Percentiles rank a stretch among this genome's conserved stretches.
Evolutionary conservation across 2,888 invertebrate genomes (phyloP).

Genomic region (Anodontia alba): DNA sequence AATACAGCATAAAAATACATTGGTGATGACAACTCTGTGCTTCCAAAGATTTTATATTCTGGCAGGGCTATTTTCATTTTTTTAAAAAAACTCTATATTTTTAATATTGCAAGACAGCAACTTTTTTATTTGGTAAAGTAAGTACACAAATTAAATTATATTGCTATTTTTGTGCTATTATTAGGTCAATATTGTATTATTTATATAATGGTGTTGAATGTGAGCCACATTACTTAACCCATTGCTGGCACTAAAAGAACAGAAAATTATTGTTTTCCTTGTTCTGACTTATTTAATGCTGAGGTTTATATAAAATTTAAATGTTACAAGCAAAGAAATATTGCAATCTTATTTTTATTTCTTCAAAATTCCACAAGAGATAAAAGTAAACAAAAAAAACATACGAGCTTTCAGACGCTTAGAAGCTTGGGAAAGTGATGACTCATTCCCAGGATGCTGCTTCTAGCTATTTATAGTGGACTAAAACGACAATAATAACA

Average conservation of each 20-base stretch:
- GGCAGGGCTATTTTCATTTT: not conserved
- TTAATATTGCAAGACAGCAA: not conserved
- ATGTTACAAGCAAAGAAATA: not conserved
- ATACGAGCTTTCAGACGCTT: not conserved
- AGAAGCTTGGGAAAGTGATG: slow-evolving; percentile 9
- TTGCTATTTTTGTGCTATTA: no score
- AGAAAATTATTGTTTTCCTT: not conserved
- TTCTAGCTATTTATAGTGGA: not conserved
- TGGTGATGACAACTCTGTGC: slow-evolving; percentile 1
- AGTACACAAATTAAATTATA: no score
- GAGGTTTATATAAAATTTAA: not conserved
- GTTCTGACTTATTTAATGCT: not conserved
- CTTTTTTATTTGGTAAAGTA: not conserved
- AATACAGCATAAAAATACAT: not conserved
- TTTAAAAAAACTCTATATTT: not conserved
- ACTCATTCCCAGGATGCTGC: slow-evolving; percentile 11
- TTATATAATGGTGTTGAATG: not conserved
- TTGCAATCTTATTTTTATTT: not conserved
- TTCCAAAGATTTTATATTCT: slow-evolving; percentile 5
- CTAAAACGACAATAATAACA: not conserved
- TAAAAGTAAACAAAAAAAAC: not conserved
- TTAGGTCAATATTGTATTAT: not conserved
- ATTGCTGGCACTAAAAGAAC: not conserved
- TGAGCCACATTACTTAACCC: not conserved
- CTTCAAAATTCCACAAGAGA: not conserved